These are phyloP conservation scores for Sterrhoptilus dennistouni DNA, from an alignment of 2,113 vertebrate genomes.

Conservation along the genomic window DNA sequence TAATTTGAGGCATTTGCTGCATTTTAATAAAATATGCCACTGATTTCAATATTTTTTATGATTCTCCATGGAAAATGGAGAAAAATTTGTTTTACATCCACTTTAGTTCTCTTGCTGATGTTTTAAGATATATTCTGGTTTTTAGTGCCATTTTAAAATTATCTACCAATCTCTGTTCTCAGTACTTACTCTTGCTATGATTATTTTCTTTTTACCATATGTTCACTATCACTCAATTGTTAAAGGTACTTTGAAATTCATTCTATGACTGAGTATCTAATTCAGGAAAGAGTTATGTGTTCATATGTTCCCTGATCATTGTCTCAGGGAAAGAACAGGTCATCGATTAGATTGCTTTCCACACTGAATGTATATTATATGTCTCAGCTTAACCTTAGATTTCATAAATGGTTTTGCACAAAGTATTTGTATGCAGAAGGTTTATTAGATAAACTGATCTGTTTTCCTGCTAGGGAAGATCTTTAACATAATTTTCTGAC, in stretches of 20 bases:
- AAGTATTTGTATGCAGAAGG: background rate
- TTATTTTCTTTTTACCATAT: slow-evolving; percentile 21
- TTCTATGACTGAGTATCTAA: background rate
- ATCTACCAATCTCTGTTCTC: background rate
- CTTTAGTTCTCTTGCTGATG: background rate
- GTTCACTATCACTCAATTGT: background rate
- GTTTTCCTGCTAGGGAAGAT: background rate
- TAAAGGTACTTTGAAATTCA: background rate
- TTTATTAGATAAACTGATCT: background rate
- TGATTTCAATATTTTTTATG: background rate
- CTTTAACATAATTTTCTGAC: background rate
- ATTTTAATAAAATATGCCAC: slow-evolving; percentile 22
- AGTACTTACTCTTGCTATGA: background rate
- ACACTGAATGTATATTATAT: background rate
- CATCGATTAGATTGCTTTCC: background rate
- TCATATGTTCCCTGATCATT: background rate
- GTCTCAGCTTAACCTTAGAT: background rate
- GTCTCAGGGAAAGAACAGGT: background rate
- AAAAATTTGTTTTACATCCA: background rate
- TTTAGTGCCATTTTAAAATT: background rate
- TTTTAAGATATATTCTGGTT: background rate
- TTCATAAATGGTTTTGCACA: background rate
- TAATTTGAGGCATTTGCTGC: background rate
- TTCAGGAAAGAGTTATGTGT: background rate
- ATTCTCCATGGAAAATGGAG: background rate